Conservation (phyloP, 2,888 invertebrate genomes). For the Rotaria magnacalcarata region DNA sequence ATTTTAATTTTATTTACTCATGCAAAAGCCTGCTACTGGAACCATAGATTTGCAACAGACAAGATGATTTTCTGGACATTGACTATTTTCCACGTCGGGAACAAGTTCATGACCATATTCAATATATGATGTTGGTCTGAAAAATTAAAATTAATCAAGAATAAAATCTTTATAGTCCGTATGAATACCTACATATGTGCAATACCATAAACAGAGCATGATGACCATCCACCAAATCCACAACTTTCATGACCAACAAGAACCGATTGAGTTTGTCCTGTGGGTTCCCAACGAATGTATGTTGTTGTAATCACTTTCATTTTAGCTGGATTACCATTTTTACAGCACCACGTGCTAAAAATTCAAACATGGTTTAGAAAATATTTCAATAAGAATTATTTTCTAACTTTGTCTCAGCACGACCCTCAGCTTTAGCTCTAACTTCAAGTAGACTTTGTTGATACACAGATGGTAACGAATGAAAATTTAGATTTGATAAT, state of each 20-base stretch:
- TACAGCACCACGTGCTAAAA: constrained; percentile 48
- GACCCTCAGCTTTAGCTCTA: background rate
- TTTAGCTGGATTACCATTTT: constrained; percentile 47
- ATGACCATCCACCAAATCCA: constrained; percentile 47
- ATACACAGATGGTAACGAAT: background rate
- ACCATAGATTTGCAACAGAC: constrained; percentile 13
- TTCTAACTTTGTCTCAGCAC: background rate
- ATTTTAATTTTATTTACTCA: background rate
- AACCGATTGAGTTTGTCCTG: constrained; percentile 45
- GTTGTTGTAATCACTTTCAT: constrained; percentile 45
- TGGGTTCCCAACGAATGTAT: constrained; percentile 45
- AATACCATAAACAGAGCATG: constrained; percentile 46
- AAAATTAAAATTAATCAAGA: background rate
- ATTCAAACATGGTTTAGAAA: background rate
- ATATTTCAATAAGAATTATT: background rate
- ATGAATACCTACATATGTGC: constrained; percentile 45
- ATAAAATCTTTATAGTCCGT: too few relatives aligned
- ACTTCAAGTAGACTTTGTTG: constrained; percentile 3
- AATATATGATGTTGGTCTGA: background rate
- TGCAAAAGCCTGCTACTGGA: constrained; percentile 10
- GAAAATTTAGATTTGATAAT: background rate
- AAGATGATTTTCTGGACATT: constrained; percentile 3
- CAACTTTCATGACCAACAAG: constrained; percentile 36
- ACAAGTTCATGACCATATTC: background rate
- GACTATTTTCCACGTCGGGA: constrained; percentile 13